Evolutionary conservation across 2,797 vertebrate species (phyloP).

Genomic region (Poeciliopsis gracilis): DNA sequence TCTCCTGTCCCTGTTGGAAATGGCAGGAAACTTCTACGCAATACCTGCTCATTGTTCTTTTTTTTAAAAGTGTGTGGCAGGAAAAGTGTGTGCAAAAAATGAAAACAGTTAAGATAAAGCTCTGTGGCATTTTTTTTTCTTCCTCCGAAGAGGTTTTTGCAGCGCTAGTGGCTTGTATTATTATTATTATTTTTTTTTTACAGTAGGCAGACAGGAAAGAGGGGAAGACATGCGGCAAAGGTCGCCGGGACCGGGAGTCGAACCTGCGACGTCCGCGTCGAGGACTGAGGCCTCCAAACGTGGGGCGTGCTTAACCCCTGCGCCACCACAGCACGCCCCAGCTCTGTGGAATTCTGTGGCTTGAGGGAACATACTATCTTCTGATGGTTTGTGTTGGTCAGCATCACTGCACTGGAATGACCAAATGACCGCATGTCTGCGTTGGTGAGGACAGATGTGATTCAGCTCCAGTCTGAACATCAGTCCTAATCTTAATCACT

Average conservation of each 20-base stretch:
- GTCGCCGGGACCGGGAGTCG: too few species aligned
- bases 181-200: too few species aligned
- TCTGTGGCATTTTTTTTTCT: too few species aligned
- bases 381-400: not conserved
- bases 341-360: not conserved
- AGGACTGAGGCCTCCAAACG: too few species aligned
- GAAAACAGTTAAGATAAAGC: not conserved
- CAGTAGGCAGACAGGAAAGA: too few species aligned
- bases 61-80: not conserved
- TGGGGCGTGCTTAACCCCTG: too few species aligned
- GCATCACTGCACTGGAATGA: not conserved
- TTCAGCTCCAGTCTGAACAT: not conserved
- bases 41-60: slow-evolving; percentile 6
- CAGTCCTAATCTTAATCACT: not conserved
- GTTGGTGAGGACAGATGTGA: not conserved
- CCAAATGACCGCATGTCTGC: not conserved
- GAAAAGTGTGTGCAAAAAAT: not conserved
- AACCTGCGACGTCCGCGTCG: too few species aligned
- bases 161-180: too few species aligned
- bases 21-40: slow-evolving; percentile 27
- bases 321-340: too few species aligned
- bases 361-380: not conserved
- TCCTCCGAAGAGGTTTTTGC: too few species aligned
- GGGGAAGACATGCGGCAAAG: too few species aligned
- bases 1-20: slow-evolving; percentile 12